Conservation (phyloP, 2,113 vertebrate genomes). For the Poeciliopsis occidentalis region DNA sequence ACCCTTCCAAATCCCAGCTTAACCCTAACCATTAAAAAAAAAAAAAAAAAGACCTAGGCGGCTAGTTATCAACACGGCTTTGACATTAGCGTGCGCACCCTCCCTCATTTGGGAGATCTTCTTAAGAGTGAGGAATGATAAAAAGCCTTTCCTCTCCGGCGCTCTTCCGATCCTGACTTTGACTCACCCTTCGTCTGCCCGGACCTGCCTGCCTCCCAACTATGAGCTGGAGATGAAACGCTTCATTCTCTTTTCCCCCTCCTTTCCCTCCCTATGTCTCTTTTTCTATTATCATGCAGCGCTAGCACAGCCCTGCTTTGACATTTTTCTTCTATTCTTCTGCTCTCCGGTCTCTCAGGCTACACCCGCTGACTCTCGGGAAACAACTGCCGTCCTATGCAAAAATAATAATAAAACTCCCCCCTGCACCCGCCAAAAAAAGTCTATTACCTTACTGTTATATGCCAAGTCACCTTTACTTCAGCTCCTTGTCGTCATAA, state of each 20-base stretch:
- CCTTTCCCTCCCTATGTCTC: constrained; percentile 29
- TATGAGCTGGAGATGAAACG: constrained; percentile 71
- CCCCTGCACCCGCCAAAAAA: too few relatives aligned
- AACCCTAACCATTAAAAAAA: constrained; percentile 64
- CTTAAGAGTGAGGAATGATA: constrained; percentile 75
- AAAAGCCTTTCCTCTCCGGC: constrained; percentile 71
- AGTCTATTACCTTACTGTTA: constrained; percentile 27
- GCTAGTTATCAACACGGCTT: constrained; percentile 73
- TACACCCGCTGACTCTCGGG: constrained; percentile 70
- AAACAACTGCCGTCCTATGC: constrained; percentile 69
- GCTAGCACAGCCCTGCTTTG: constrained; percentile 59
- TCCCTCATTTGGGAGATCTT: constrained; percentile 77
- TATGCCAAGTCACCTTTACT: constrained; percentile 56
- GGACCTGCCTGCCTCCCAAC: constrained; percentile 67
- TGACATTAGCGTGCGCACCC: constrained; percentile 75
- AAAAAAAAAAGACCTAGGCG: constrained; percentile 45
- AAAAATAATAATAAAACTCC: constrained; percentile 16
- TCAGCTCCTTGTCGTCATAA: constrained; percentile 32
- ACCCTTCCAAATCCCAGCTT: constrained; percentile 74
- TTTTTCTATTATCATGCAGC: constrained; percentile 69
- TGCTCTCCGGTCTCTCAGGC: constrained; percentile 45
- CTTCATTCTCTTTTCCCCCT: constrained; percentile 62
- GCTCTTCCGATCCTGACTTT: constrained; percentile 72
- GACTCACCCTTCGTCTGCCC: constrained; percentile 71
- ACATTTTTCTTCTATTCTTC: constrained; percentile 69